Evolutionary conservation across 64 coral and sea anemone species (phyloP).

Genomic region (Porites lutea): DNA sequence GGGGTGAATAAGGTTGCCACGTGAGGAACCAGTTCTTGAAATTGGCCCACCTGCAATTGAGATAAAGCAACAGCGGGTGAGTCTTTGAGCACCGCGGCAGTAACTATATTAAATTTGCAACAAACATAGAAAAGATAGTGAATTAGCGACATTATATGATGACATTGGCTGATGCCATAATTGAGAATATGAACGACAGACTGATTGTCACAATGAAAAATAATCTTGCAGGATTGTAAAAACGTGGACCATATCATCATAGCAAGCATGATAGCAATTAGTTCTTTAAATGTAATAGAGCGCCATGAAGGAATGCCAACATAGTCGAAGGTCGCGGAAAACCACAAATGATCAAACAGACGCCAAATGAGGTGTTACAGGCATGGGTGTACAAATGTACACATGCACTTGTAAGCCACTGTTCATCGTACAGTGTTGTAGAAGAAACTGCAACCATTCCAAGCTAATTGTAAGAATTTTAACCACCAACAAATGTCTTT

Average conservation of each 20-base stretch:
- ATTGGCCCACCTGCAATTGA: no score
- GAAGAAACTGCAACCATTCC: slow-evolving; percentile 38
- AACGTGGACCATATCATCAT: not conserved
- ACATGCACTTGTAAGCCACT: slow-evolving; percentile 1
- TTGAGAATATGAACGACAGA: not conserved
- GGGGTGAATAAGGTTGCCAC: no score
- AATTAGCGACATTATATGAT: not conserved
- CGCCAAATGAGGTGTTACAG: not conserved
- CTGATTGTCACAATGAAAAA: slow-evolving; percentile 12
- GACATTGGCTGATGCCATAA: not conserved
- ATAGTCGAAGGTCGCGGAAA: not conserved
- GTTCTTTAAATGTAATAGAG: slow-evolving; percentile 45
- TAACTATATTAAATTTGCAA: no score
- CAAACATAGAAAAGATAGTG: not conserved
- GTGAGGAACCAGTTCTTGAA: no score
- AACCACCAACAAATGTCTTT: slow-evolving; percentile 19
- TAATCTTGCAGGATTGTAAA: not conserved
- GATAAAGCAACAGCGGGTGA: no score
- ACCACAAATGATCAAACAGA: not conserved
- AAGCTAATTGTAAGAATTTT: not conserved
- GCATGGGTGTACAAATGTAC: slow-evolving; percentile 32
- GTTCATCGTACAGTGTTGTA: not conserved
- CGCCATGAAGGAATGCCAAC: slow-evolving; percentile 10
- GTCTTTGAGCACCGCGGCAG: no score
- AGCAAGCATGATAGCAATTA: slow-evolving; percentile 16